A percentile compares a stretch with the other conserved stretches of the same genome.
phyloP scores from a whole-genome alignment of 2,797 vertebrate species.

The Rhinogobio ventralis region DNA sequence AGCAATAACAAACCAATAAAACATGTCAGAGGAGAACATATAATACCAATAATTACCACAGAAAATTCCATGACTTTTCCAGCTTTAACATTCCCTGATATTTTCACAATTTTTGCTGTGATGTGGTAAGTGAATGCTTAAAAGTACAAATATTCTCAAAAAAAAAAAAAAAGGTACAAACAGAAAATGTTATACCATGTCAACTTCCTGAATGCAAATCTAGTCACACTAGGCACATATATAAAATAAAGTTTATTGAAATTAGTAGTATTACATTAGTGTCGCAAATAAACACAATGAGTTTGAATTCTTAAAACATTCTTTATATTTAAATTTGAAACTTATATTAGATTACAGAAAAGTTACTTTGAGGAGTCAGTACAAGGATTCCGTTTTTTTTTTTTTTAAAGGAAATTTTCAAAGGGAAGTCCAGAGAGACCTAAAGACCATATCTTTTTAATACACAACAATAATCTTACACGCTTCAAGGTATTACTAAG shows the following conservation, averaged over 20 bases:
- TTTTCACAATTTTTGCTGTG: background rate
- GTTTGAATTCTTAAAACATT: slow-evolving; percentile 96
- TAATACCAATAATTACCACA: no score
- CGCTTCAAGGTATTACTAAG: slow-evolving; percentile 78
- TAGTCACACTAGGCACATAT: slow-evolving; percentile 50
- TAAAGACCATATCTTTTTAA: slow-evolving; percentile 74
- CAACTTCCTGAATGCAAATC: slow-evolving; percentile 28
- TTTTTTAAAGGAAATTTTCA: slow-evolving; percentile 90
- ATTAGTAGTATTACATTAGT: slow-evolving; percentile 62
- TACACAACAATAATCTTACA: slow-evolving; percentile 74
- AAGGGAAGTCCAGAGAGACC: slow-evolving; percentile 83
- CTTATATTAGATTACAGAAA: slow-evolving; percentile 99
- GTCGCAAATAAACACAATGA: slow-evolving; percentile 70
- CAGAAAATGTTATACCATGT: background rate
- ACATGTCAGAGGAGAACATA: background rate
- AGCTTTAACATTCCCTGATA: background rate
- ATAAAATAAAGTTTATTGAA: slow-evolving; percentile 63
- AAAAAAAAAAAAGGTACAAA: background rate
- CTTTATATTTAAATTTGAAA: slow-evolving; percentile 99
- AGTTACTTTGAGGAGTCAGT: slow-evolving; percentile 92
- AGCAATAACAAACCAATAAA: background rate
- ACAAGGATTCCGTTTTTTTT: slow-evolving; percentile 73
- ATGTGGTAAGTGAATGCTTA: background rate
- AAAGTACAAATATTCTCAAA: background rate
- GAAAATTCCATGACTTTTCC: background rate